phyloP scores from a whole-genome alignment of 2,797 vertebrate species.

The Eulemur albifrons region DNA sequence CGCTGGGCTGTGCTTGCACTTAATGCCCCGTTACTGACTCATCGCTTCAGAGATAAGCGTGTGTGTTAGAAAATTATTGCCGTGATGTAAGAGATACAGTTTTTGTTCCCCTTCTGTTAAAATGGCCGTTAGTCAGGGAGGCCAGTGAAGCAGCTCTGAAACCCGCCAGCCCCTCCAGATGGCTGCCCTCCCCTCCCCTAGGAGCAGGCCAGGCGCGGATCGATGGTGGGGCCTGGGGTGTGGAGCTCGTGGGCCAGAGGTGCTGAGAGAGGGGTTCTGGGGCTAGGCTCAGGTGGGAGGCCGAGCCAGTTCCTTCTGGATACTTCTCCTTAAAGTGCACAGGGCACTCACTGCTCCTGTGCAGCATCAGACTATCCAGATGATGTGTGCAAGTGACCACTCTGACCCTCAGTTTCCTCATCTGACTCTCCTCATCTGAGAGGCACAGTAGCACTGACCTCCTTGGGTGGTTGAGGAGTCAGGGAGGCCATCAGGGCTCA shows the following conservation, averaged over 20 bases:
- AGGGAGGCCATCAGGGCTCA: neutral
- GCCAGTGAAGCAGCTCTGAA: neutral
- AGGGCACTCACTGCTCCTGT: rapidly evolving
- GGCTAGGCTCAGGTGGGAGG: rapidly evolving
- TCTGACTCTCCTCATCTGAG: too few species aligned
- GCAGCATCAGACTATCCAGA: too few species aligned
- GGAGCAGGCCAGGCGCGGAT: rapidly evolving
- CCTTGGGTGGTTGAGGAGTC: neutral
- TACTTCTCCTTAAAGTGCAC: rapidly evolving
- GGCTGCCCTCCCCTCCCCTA: neutral
- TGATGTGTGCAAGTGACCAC: neutral
- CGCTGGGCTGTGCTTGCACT: rapidly evolving
- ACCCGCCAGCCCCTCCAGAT: rapidly evolving
- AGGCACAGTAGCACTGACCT: rapidly evolving
- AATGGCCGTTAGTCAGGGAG: neutral
- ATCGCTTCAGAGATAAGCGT: neutral
- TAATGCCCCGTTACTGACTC: neutral
- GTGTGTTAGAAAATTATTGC: rapidly evolving
- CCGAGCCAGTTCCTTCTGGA: neutral
- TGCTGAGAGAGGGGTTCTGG: rapidly evolving
- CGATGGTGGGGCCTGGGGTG: rapidly evolving
- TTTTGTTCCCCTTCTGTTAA: neutral
- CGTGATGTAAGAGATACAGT: rapidly evolving
- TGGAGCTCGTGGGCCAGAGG: rapidly evolving
- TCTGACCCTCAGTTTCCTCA: neutral